Evolutionary conservation across 2,888 invertebrate genomes (phyloP).

Genomic region (Peribatodes rhomboidaria): DNA sequence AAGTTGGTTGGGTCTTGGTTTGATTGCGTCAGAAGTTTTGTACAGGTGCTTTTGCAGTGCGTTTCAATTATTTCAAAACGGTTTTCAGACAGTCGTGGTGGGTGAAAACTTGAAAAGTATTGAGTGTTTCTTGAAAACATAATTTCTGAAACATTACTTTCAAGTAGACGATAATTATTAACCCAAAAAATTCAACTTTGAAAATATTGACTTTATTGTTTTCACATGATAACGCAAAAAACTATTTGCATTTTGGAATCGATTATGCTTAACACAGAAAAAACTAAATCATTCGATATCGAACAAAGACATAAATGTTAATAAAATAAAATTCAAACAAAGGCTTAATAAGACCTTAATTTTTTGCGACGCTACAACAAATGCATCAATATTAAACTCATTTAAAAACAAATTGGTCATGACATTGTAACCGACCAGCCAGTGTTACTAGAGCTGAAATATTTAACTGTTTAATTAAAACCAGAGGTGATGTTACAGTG

Average conservation of each 20-base stretch:
- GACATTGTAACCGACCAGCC: slow-evolving; percentile 57
- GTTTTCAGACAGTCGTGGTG: slow-evolving; percentile 11
- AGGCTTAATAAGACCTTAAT: slow-evolving; percentile 26
- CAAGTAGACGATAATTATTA: too few species aligned
- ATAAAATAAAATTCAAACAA: slow-evolving; percentile 18
- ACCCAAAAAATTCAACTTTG: too few species aligned
- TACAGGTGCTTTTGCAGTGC: slow-evolving; percentile 12
- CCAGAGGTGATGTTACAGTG: slow-evolving; percentile 48
- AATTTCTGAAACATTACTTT: too few species aligned
- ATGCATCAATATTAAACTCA: slow-evolving; percentile 48
- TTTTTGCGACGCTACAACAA: slow-evolving; percentile 30
- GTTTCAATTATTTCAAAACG: slow-evolving; percentile 35
- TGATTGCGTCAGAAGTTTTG: slow-evolving; percentile 10
- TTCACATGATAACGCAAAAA: slow-evolving; percentile 5
- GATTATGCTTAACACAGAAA: slow-evolving; percentile 4
- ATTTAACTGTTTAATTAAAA: slow-evolving; percentile 42
- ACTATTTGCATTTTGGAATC: not conserved
- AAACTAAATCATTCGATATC: slow-evolving; percentile 3
- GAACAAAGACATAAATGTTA: slow-evolving; percentile 24
- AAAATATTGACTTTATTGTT: not conserved
- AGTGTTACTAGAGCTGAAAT: slow-evolving; percentile 38
- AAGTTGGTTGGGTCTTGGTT: not conserved
- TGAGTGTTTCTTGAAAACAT: too few species aligned
- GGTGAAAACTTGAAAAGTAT: not conserved
- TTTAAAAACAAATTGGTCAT: slow-evolving; percentile 62